Conservation (phyloP, 2,888 invertebrate genomes). For the Mimachlamys varia region DNA sequence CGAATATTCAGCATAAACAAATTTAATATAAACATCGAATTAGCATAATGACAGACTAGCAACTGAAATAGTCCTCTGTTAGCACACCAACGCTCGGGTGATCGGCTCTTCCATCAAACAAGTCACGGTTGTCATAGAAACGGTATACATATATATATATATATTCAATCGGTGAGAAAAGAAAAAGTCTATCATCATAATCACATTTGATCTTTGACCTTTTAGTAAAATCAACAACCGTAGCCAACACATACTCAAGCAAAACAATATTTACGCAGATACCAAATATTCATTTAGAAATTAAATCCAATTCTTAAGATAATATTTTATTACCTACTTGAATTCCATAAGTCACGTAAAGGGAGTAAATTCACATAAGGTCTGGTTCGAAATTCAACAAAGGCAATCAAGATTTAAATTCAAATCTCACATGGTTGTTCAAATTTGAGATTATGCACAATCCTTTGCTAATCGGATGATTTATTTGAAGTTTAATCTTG, state of each 20-base stretch:
- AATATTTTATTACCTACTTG: neutral
- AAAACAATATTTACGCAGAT: slow-evolving; percentile 30
- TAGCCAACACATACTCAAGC: slow-evolving; percentile 36
- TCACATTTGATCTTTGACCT: slow-evolving; percentile 34
- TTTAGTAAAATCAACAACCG: slow-evolving; percentile 36
- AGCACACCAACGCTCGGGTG: neutral
- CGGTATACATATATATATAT: slow-evolving; percentile 30
- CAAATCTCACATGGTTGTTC: neutral
- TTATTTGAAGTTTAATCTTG: neutral
- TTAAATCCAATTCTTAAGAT: slow-evolving; percentile 14
- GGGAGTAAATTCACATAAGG: slow-evolving; percentile 5
- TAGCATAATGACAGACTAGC: slow-evolving; percentile 31
- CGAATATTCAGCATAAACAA: slow-evolving; percentile 32
- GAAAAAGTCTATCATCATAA: slow-evolving; percentile 12
- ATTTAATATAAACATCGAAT: slow-evolving; percentile 14
- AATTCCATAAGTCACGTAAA: neutral
- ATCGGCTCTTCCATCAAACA: neutral
- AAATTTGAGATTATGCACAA: neutral
- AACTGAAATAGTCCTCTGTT: neutral
- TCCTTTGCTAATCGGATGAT: neutral
- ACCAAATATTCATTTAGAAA: slow-evolving; percentile 32
- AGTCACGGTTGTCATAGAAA: neutral
- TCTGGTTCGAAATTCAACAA: neutral
- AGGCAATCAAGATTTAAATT: neutral
- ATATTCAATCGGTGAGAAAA: slow-evolving; percentile 31